Evolutionary conservation across 2,113 vertebrate genomes (phyloP).

Genomic region (Ptilorrhoa leucosticta): DNA sequence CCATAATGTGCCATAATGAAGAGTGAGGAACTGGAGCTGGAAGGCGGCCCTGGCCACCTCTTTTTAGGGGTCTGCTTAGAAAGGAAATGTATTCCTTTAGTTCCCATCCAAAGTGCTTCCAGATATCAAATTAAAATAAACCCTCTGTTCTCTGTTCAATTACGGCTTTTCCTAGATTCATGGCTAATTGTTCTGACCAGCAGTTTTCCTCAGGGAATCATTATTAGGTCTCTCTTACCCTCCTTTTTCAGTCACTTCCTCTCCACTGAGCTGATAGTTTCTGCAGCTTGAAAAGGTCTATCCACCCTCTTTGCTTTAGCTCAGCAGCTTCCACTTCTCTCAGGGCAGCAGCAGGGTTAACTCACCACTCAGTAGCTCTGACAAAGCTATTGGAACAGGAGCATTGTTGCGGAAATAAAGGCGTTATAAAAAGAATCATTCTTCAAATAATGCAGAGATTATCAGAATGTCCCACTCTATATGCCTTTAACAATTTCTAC

Average conservation of each 20-base stretch:
- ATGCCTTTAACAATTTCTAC: neutral
- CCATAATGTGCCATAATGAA: neutral
- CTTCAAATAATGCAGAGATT: neutral
- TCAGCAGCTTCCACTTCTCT: neutral
- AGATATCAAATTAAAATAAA: neutral
- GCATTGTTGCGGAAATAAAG: conserved; percentile 13
- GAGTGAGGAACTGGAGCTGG: neutral
- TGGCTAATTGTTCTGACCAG: conserved; percentile 27
- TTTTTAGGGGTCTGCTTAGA: neutral
- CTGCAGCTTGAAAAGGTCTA: neutral
- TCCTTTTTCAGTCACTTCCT: neutral
- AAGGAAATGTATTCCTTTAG: neutral
- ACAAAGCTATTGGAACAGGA: neutral
- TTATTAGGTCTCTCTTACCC: neutral
- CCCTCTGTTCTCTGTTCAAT: neutral
- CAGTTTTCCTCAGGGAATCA: neutral
- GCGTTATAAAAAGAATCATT: neutral
- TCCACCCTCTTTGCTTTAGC: neutral
- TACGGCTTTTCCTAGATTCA: neutral
- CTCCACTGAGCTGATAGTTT: neutral
- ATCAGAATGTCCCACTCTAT: neutral
- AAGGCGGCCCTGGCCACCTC: neutral
- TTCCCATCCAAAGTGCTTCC: neutral
- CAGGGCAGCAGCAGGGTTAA: neutral
- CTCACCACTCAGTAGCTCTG: neutral